These are phyloP conservation scores for Nibea albiflora DNA, from an alignment of 2,113 vertebrate species.

Conservation along the genomic window DNA sequence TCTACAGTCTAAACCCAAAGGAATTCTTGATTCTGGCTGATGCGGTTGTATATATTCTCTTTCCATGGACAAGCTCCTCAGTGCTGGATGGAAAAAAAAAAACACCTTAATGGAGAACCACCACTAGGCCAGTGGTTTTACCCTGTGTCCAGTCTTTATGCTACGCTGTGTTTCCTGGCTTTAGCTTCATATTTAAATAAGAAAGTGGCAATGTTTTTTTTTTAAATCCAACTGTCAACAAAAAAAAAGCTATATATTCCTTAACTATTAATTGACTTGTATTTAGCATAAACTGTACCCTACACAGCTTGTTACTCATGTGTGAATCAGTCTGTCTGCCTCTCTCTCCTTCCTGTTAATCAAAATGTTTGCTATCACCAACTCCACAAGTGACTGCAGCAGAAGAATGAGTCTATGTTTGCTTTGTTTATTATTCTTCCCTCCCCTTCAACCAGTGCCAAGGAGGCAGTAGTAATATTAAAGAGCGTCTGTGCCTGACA, in stretches of 20 bases:
- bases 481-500: conserved; percentile 17
- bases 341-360: conserved; percentile 28
- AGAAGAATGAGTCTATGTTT: conserved; percentile 60
- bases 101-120: not conserved
- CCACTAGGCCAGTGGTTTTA: not conserved
- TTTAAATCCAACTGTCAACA: not conserved
- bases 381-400: conserved; percentile 24
- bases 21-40: conserved; percentile 22
- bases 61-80: not conserved
- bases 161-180: not conserved
- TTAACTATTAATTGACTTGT: not conserved
- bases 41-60: not conserved
- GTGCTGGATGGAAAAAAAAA: not conserved
- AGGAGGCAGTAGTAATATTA: conserved; percentile 51
- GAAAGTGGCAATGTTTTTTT: not conserved
- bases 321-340: not conserved
- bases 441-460: conserved; percentile 49
- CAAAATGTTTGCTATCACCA: conserved; percentile 33
- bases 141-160: not conserved
- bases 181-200: not conserved
- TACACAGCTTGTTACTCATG: not conserved
- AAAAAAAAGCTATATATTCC: not conserved
- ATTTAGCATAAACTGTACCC: not conserved
- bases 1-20: conserved; percentile 28
- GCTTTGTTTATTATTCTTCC: conserved; percentile 52